Percentiles rank a stretch among this genome's conserved stretches.
Conservation (phyloP, 2,888 invertebrate species). For the Erebia ligea region DNA sequence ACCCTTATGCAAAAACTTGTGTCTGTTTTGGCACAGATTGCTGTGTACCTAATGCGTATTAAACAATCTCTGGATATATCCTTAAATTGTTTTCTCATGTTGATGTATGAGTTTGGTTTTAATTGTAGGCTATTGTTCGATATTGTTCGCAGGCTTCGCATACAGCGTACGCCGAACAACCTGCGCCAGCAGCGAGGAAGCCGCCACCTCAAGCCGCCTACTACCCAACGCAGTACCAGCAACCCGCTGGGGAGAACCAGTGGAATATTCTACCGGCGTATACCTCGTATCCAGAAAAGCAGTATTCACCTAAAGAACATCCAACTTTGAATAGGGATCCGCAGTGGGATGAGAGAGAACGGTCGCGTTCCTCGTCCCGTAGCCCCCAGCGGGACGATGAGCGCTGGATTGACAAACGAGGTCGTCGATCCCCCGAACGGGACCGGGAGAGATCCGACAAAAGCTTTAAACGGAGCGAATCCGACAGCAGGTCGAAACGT, state of each 20-base stretch:
- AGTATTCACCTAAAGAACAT: background rate
- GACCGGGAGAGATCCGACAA: background rate
- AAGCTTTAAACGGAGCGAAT: background rate
- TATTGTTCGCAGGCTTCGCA: constrained; percentile 40
- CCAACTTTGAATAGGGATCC: background rate
- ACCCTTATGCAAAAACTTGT: background rate
- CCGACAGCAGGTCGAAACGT: background rate
- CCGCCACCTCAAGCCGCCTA: constrained; percentile 17
- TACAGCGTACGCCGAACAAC: constrained; percentile 25
- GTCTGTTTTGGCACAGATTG: background rate
- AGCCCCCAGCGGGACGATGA: background rate
- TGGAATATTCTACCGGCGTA: constrained; percentile 18
- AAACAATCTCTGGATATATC: background rate
- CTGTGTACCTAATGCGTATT: background rate
- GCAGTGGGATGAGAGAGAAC: background rate
- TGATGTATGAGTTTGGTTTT: background rate
- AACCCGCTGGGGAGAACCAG: constrained; percentile 11
- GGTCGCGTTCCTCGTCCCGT: background rate
- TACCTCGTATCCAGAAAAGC: constrained; percentile 17
- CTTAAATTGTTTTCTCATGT: background rate
- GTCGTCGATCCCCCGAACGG: constrained; percentile 1
- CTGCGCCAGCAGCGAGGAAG: background rate
- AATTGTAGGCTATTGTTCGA: constrained; percentile 21
- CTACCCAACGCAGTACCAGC: constrained; percentile 12
- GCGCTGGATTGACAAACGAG: background rate